Evolutionary conservation across 2,113 vertebrate species (phyloP), one percentile per base, ranked within the genome.

Genomic region (Rhabdomys dilectus): DNA sequence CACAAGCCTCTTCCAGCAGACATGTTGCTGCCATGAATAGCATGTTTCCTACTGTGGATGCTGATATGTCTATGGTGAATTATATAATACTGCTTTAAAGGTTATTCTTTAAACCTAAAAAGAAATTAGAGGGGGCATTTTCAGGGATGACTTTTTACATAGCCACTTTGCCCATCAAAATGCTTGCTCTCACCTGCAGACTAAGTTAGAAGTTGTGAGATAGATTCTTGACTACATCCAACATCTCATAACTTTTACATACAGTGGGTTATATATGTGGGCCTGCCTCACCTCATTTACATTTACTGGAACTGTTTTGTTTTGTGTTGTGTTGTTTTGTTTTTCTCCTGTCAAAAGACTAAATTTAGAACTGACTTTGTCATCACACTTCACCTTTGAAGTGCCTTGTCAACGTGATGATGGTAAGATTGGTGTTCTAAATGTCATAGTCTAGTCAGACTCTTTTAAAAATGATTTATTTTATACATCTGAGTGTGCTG

Each of bases 1-100:
- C n/a, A 17, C 7, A 1, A 48, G 0, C 19, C n/a, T n/a, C n/a
- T 45, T 42, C 4, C 36, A 34, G 34, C 17, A 62, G 0, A 48
- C n/a, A 17, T 12, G 19, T 12, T 1, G 2, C 80, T 39, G 2
- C 45, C 31, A 29, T 42, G 16, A 7, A 34, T 22, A 17, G 9
- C 53, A 22, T 12, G 56, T 94, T 92, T 72, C 17, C 39, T 88
- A 2, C 4, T 1, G 31, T 3, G 15, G 76, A 34, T 10, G 10
- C 19, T 34, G 5, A 0, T n/a, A 1, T 76, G 15, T 94, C 22
- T 19, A 75, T 84, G 29, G 7, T 19, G 31, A 75, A 75, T 21
- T 22, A 2, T 22, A 17, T 17, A 42, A 45, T 45, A 36, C 39
- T 72, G 42, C 82, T 58, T 48, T 1, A 48, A 62, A 80, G 58